These are phyloP conservation scores for Hoplodrina ambigua DNA, from an alignment of 2,888 invertebrate genomes.

Conservation along the genomic window DNA sequence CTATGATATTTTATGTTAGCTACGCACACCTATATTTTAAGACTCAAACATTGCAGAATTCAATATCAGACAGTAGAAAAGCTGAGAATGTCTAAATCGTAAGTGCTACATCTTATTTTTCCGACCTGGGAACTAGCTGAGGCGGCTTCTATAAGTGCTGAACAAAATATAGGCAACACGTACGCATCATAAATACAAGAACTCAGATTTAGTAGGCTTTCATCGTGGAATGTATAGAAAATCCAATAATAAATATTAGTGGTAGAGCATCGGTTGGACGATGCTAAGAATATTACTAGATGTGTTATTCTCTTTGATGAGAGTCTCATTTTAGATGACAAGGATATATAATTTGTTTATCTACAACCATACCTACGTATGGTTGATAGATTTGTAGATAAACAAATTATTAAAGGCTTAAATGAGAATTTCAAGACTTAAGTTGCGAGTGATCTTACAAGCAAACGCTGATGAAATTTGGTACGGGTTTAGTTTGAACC, in stretches of 20 bases:
- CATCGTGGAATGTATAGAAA: slow-evolving; percentile 66
- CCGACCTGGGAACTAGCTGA: slow-evolving; percentile 10
- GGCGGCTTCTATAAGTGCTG: slow-evolving; percentile 20
- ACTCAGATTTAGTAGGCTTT: slow-evolving; percentile 75
- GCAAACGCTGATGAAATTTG: no score
- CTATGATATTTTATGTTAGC: no score
- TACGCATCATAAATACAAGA: slow-evolving; percentile 72
- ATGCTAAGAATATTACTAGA: slow-evolving; percentile 38
- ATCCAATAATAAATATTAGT: slow-evolving; percentile 77
- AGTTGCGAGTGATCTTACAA: not conserved
- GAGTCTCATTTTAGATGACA: not conserved
- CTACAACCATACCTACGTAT: no score
- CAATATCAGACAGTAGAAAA: not conserved
- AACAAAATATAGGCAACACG: slow-evolving; percentile 69
- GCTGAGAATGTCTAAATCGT: not conserved
- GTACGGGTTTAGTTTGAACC: no score
- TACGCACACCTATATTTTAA: not conserved
- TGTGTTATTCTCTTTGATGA: slow-evolving; percentile 8
- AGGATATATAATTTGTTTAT: no score
- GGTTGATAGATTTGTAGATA: not conserved
- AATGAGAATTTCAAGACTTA: not conserved
- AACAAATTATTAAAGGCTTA: not conserved
- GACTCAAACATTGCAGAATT: not conserved
- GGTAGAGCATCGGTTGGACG: slow-evolving; percentile 52
- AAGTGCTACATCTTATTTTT: not conserved